Conservation (phyloP, 2,888 invertebrate species). For the Drosophila mayaguana region DNA sequence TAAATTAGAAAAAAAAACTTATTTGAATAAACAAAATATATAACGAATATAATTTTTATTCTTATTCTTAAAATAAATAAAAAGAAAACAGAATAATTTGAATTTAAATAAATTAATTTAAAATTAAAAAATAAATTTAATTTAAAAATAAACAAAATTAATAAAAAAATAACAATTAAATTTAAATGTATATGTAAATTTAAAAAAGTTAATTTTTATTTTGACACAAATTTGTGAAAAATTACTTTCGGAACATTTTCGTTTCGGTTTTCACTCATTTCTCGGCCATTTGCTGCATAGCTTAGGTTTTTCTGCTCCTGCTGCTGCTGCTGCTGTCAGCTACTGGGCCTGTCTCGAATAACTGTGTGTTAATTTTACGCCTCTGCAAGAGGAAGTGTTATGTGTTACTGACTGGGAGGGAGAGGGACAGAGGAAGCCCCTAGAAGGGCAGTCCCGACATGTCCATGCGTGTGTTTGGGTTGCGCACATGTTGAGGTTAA, state of each 20-base stretch:
- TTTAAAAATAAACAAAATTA: too few relatives aligned
- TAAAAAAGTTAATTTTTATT: neutral
- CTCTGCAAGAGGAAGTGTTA: constrained; percentile 2
- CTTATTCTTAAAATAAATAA: too few relatives aligned
- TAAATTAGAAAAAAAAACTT: too few relatives aligned
- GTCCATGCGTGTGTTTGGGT: constrained; percentile 24
- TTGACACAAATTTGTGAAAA: neutral
- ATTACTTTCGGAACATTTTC: constrained; percentile 25
- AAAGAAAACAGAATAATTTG: too few relatives aligned
- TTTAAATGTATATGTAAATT: neutral
- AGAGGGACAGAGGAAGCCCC: neutral
- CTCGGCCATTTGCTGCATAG: constrained; percentile 66
- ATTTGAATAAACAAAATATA: too few relatives aligned
- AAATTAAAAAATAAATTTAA: too few relatives aligned
- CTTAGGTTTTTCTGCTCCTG: constrained; percentile 34
- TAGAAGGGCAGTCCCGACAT: neutral
- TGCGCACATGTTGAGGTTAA: constrained; percentile 67
- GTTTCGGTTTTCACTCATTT: constrained; percentile 52
- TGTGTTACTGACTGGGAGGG: neutral
- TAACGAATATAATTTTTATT: too few relatives aligned
- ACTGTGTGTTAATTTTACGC: constrained; percentile 74
- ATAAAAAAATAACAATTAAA: too few relatives aligned
- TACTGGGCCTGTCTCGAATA: constrained; percentile 38
- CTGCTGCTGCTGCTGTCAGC: constrained; percentile 44
- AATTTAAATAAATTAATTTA: too few relatives aligned